Evolutionary conservation across 2,113 vertebrate genomes (phyloP).

Genomic region (Siphamia tubifer): DNA sequence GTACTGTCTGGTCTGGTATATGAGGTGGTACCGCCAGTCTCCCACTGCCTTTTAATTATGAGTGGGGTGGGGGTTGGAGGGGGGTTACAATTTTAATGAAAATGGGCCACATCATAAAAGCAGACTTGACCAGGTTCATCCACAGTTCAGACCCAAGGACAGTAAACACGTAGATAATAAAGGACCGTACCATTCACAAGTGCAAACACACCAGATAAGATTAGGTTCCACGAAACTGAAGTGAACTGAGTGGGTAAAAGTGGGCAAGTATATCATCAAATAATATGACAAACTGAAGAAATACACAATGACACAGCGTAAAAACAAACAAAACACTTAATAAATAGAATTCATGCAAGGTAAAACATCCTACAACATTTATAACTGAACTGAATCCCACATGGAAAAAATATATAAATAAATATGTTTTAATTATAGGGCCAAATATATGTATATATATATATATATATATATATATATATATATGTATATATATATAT

Average conservation of each 20-base stretch:
- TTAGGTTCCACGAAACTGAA: constrained; percentile 21
- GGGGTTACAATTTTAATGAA: constrained; percentile 67
- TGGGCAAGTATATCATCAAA: background rate
- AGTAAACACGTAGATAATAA: constrained; percentile 59
- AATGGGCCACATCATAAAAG: constrained; percentile 70
- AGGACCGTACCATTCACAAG: constrained; percentile 36
- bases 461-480: no score
- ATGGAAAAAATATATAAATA: no score
- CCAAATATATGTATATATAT: no score
- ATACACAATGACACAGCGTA: background rate
- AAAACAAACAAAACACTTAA: background rate
- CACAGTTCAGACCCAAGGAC: constrained; percentile 70
- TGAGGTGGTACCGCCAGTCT: constrained; percentile 69
- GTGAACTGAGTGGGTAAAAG: background rate
- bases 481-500: no score
- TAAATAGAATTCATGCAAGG: no score
- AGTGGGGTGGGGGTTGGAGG: constrained; percentile 12
- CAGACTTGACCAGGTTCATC: constrained; percentile 67
- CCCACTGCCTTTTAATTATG: constrained; percentile 71
- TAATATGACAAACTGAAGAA: background rate
- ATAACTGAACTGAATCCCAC: no score
- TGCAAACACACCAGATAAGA: constrained; percentile 46
- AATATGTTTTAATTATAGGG: no score
- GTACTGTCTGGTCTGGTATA: constrained; percentile 64
- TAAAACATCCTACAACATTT: no score